These are phyloP conservation scores for Drosophila pandora DNA, from an alignment of 1,140 invertebrate genomes.

Conservation along the genomic window DNA sequence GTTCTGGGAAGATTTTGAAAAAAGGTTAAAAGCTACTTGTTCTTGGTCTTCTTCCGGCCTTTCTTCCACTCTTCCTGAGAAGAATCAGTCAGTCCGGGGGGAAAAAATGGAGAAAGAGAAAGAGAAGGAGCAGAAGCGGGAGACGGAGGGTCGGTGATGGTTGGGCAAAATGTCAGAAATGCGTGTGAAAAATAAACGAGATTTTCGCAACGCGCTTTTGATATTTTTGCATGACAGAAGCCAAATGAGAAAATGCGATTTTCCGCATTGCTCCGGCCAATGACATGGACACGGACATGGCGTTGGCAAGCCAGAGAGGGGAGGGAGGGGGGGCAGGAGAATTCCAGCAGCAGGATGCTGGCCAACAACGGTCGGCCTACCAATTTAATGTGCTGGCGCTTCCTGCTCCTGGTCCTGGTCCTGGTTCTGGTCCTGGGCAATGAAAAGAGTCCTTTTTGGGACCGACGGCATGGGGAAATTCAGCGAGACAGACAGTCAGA, in stretches of 20 bases:
- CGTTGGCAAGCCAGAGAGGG: constrained; percentile 16
- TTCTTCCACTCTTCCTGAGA: background rate
- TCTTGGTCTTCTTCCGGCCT: too few relatives aligned
- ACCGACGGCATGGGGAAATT: constrained; percentile 11
- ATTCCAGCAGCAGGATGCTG: constrained; percentile 57
- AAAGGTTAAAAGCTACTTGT: too few relatives aligned
- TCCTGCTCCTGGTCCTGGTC: constrained; percentile 51
- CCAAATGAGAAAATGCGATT: constrained; percentile 82
- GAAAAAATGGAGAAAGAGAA: background rate
- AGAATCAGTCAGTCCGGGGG: background rate
- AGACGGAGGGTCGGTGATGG: background rate
- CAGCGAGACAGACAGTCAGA: constrained; percentile 57
- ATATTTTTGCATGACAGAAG: constrained; percentile 82
- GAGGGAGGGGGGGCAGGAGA: constrained; percentile 1
- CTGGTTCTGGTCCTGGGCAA: constrained; percentile 32
- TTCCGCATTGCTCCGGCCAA: constrained; percentile 79
- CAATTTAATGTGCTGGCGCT: constrained; percentile 79
- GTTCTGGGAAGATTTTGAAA: constrained; percentile 19
- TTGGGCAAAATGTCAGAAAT: constrained; percentile 70
- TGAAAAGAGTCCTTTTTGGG: constrained; percentile 11
- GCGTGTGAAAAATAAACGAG: constrained; percentile 81
- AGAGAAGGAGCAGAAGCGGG: background rate
- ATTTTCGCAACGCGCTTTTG: constrained; percentile 79
- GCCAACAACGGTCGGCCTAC: constrained; percentile 65
- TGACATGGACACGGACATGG: constrained; percentile 73